Evolutionary conservation across 2,888 invertebrate species (phyloP), one percentile per base, ranked within the genome.

Genomic region (Amaurobius ferox): DNA sequence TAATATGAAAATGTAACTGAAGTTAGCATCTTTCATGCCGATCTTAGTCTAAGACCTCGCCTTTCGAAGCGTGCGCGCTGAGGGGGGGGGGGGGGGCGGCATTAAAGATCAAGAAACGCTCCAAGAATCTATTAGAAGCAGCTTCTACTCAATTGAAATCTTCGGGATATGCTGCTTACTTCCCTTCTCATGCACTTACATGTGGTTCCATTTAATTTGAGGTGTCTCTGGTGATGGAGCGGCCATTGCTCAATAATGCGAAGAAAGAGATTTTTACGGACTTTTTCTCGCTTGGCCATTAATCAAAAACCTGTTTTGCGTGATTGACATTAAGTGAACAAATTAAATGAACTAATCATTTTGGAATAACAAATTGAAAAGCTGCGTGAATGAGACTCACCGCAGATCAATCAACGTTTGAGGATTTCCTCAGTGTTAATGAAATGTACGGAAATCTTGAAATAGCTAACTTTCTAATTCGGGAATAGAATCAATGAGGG

Each of bases 251-350:
- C 55, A 55, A 55, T 55, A 55, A 44, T 44, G 11, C 55, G 55
- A 23, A 55, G 55, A 55, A 55, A 55, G 55, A 55, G 44, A 44
- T 44, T 44, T 44, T 44, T 44, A 44, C 44, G 44, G 44, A 44
- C 23, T 55, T 55, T 55, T 55, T 55, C 55, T 55, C 55, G 23
- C 55, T 16, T 23, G 23, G 55, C 55, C 55, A 55, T 55, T 55
- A 55, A 55, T 55, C 55, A 55, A 55, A 55, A 55, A 55, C 55
- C 55, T 23, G 55, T 55, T 55, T 55, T 23, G 23, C 55, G 23
- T 55, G 55, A 55, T 55, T 55, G 55, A 55, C 55, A 55, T 55
- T 55, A 55, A 55, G 55, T 55, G 55, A 55, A 55, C 55, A 55
- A 55, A 55, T 55, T 55, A 55, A 55, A 55, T 55, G 55, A 55